Conservation (phyloP, 2,888 invertebrate species). For the Clistopyga incitator region DNA sequence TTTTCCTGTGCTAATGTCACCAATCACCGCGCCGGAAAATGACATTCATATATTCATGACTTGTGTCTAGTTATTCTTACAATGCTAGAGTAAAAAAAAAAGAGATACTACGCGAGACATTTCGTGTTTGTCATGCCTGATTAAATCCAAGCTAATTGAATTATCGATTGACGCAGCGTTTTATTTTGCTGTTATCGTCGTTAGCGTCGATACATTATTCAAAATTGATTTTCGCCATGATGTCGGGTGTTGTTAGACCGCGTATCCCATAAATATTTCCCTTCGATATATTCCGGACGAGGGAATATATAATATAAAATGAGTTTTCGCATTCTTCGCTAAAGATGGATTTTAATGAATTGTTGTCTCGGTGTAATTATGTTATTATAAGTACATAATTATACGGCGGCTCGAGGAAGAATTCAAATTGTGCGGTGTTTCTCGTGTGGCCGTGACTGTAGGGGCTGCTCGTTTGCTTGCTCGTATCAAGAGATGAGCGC, state of each 20-base stretch:
- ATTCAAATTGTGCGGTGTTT: constrained; percentile 32
- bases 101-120: not conserved
- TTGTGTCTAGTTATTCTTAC: constrained; percentile 3
- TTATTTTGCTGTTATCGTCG: not conserved
- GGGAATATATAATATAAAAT: not conserved
- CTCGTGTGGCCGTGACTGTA: not conserved
- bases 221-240: constrained; percentile 19
- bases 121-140: constrained; percentile 11
- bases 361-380: constrained; percentile 51
- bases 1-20: constrained; percentile 1
- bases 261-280: constrained; percentile 38
- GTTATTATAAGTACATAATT: constrained; percentile 50
- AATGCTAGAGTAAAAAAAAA: not conserved
- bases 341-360: constrained; percentile 54
- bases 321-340: not conserved
- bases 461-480: constrained; percentile 30
- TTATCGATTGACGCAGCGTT: too few relatives aligned
- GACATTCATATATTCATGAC: constrained; percentile 18
- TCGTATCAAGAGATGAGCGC: constrained; percentile 46
- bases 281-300: constrained; percentile 38
- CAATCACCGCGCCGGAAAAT: constrained; percentile 15
- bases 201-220: not conserved
- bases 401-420: constrained; percentile 11
- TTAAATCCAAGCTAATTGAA: not conserved
- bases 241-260: not conserved